Evolutionary conservation across 1,140 invertebrate genomes (phyloP).

Genomic region (Ericerus pela): DNA sequence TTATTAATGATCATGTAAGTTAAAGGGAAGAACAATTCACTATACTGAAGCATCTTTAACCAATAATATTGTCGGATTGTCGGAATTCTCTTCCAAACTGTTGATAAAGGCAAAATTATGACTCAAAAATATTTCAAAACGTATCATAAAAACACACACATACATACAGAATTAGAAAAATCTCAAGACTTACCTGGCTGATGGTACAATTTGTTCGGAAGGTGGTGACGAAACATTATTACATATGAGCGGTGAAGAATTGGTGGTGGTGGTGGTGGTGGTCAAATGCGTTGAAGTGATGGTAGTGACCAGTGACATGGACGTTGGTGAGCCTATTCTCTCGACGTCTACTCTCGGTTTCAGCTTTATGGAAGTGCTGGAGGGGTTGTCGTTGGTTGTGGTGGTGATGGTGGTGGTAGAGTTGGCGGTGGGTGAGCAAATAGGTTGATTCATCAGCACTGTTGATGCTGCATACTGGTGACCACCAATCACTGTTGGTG

Average conservation of each 20-base stretch:
- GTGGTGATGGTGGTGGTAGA: constrained; percentile 29
- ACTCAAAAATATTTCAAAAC: too few relatives aligned
- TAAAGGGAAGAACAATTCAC: too few relatives aligned
- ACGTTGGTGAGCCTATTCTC: constrained; percentile 33
- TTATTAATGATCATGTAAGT: too few relatives aligned
- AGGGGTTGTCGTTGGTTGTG: constrained; percentile 22
- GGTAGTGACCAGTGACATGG: constrained; percentile 11
- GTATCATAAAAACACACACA: too few relatives aligned
- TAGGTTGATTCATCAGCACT: neutral
- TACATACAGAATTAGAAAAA: neutral
- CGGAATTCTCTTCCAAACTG: too few relatives aligned
- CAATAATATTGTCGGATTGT: too few relatives aligned
- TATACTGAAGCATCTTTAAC: too few relatives aligned
- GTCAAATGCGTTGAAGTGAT: constrained; percentile 6
- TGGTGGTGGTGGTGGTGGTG: constrained; percentile 7
- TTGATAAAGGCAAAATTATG: too few relatives aligned
- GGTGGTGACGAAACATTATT: neutral
- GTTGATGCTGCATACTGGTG: constrained; percentile 4
- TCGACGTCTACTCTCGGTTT: constrained; percentile 73
- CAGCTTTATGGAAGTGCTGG: constrained; percentile 51
- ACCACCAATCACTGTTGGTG: neutral
- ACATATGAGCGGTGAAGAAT: neutral
- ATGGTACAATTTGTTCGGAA: neutral
- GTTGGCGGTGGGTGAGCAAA: constrained; percentile 22
- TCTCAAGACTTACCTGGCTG: neutral